Conservation (phyloP, 2,113 vertebrate genomes). For the Tricholaema leucomelas region DNA sequence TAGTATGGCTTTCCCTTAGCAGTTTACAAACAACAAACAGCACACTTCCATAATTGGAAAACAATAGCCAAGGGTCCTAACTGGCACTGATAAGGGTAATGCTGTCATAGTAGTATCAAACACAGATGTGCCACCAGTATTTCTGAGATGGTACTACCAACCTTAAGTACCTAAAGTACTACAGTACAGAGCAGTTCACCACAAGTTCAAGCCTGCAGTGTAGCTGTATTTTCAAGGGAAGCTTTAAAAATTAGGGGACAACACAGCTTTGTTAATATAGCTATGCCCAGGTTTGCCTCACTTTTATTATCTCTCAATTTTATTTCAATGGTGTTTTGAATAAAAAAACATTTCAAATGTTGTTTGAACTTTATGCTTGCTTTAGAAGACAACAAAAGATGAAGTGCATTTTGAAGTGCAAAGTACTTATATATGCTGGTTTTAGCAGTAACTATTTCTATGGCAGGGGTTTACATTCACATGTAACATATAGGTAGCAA, state of each 20-base stretch:
- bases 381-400: neutral
- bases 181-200: neutral
- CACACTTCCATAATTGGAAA: neutral
- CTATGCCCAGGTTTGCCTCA: neutral
- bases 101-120: neutral
- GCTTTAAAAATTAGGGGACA: neutral
- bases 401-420: constrained; percentile 13
- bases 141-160: neutral
- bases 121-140: neutral
- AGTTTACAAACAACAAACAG: neutral
- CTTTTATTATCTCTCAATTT: neutral
- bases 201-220: neutral
- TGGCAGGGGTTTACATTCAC: accelerated
- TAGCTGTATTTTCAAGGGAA: neutral
- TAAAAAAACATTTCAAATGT: constrained; percentile 13
- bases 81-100: neutral
- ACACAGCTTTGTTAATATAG: neutral
- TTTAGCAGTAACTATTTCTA: neutral
- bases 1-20: neutral
- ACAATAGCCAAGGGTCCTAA: neutral
- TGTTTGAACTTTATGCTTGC: neutral
- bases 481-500: neutral
- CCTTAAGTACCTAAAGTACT: neutral
- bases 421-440: neutral
- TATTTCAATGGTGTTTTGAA: neutral